Base-by-base conservation (phyloP, 2,113 vertebrate species). In the Colius striatus region DNA sequence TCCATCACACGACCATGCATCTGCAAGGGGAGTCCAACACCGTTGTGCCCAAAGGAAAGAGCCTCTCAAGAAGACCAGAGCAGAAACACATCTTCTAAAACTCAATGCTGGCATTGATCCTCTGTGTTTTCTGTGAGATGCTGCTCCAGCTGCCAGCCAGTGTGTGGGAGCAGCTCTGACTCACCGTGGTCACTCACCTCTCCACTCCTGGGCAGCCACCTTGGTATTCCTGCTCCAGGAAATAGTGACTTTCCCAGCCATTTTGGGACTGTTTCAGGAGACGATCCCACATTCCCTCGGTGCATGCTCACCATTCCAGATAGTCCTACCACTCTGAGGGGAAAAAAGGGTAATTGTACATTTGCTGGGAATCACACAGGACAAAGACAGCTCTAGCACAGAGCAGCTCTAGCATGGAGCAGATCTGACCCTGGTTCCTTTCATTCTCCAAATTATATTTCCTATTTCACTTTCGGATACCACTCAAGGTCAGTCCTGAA, bases 301-400 rank as follows among this genome's bases (percentile, higher is more conserved):
- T 0, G 2, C n/a, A 9, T 4, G 5, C 32, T 75, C 38, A 29
- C 20, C 68, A 22, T 15, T 36, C 53, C 0, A 1, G 26, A 3
- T 2, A 8, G 0, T 50, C 43, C 78, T 57, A 32, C 38, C 63
- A 1, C 45, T 3, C 22, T 0, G 11, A 65, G n/a, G 41, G 72
- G 34, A 30, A 68, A 67, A 32, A 85, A n/a, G 6, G 2, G 12
- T 61, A 17, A 13, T 26, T 29, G 53, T 9, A 2, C 29, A 5
- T 60, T 38, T 18, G 30, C 68, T 43, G 57, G 78, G 66, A 84
- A 48, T 95, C 38, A 13, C 50, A 13, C 62, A 29, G 66, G 62
- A 66, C 38, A 67, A 62, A 60, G 61, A 9, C 21, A 61, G 54
- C 21, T 50, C 38, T 2, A 22, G 70, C 20, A 1, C n/a, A n/a